Evolutionary conservation across 2,888 invertebrate genomes (phyloP).

Genomic region (Boloria euphrosyne): DNA sequence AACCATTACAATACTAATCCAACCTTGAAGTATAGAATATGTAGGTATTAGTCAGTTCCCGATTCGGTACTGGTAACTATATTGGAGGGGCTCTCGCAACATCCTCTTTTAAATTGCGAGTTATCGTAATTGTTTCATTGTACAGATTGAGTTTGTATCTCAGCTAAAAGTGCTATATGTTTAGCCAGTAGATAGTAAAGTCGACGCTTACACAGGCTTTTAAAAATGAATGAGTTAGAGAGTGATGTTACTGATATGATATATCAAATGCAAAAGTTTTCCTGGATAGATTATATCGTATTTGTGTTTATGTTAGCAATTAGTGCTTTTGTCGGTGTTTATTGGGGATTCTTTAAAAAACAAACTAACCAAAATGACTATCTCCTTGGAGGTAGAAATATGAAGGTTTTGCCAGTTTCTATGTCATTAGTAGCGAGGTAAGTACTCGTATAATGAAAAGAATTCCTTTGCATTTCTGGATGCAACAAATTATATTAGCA

Average conservation of each 20-base stretch:
- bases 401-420: conserved; percentile 91
- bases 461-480: too few relatives aligned
- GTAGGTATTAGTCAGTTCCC: conserved; percentile 57
- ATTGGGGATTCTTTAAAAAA: conserved; percentile 89
- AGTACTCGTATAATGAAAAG: conserved; percentile 34
- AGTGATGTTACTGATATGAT: conserved; percentile 46
- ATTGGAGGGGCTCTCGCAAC: conserved; percentile 78
- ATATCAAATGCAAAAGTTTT: conserved; percentile 84
- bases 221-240: conserved; percentile 35
- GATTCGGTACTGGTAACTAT: conserved; percentile 60
- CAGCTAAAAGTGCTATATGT: conserved; percentile 55
- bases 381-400: conserved; percentile 90
- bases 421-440: conserved; percentile 93
- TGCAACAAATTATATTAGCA: too few relatives aligned
- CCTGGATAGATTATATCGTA: conserved; percentile 89
- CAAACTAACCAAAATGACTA: conserved; percentile 86
- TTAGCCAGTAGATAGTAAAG: conserved; percentile 47
- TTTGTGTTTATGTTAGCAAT: conserved; percentile 89
- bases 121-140: conserved; percentile 82
- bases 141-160: conserved; percentile 70
- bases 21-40: conserved; percentile 16
- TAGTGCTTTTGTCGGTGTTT: conserved; percentile 91
- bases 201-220: conserved; percentile 26
- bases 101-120: conserved; percentile 81
- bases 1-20: neutral